Percentiles rank a stretch among this genome's conserved stretches.
Evolutionary conservation across 1,140 invertebrate species (phyloP).

Genomic region (Notospermus geniculatus): DNA sequence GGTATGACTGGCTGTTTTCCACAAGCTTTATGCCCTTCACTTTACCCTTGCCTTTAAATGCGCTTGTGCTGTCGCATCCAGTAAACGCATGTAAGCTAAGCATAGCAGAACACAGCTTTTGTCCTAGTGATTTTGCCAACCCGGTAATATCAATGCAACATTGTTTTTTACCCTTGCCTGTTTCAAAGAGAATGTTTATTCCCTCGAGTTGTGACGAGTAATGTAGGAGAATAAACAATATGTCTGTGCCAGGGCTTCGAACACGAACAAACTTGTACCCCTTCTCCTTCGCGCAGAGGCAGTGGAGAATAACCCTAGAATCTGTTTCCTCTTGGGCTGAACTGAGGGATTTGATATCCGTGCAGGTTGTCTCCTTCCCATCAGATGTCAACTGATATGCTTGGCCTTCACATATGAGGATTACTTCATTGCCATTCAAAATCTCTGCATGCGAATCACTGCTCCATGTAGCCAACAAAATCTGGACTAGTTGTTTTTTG

Average conservation of each 20-base stretch:
- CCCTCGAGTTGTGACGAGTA: neutral
- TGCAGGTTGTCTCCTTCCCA: neutral
- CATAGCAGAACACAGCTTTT: neutral
- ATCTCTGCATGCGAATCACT: neutral
- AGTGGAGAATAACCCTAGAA: neutral
- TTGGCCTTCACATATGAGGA: neutral
- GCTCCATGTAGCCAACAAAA: neutral
- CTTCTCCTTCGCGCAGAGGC: neutral
- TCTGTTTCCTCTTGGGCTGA: slow-evolving; percentile 1
- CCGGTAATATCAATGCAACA: too few species aligned
- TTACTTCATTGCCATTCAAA: neutral
- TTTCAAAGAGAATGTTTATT: neutral
- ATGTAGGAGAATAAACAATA: slow-evolving; percentile 1
- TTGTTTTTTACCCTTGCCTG: too few species aligned
- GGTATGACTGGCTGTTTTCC: neutral
- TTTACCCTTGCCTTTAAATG: neutral
- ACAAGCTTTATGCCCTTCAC: neutral
- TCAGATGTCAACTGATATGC: neutral
- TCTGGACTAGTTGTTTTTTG: neutral
- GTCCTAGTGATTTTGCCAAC: neutral
- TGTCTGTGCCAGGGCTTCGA: neutral
- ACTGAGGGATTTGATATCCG: neutral
- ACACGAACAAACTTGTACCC: neutral
- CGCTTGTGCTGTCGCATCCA: slow-evolving; percentile 1
- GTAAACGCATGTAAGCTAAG: slow-evolving; percentile 1